Percentiles rank a stretch among this genome's conserved stretches.
phyloP scores from a whole-genome alignment of 2,797 vertebrate species.

The Acrossocheilus wenchowensis region DNA sequence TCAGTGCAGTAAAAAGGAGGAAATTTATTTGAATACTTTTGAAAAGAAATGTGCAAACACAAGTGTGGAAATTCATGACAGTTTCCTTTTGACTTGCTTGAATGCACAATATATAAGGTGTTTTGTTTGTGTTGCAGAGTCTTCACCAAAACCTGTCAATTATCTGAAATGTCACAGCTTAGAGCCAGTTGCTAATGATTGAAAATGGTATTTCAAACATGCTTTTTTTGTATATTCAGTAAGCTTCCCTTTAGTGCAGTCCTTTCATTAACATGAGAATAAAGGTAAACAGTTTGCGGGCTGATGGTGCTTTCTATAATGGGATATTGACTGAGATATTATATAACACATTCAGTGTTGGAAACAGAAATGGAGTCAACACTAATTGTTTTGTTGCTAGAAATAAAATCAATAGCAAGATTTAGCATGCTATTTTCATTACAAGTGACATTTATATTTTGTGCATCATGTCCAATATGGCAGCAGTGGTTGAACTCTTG shows the following conservation, averaged over 20 bases:
- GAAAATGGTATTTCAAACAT: conserved; percentile 18
- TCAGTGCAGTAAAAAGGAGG: neutral
- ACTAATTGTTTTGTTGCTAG: conserved; percentile 7
- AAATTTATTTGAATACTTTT: neutral
- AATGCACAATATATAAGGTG: conserved; percentile 3
- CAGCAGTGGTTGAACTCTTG: neutral
- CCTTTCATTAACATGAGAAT: conserved; percentile 5
- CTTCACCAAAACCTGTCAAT: conserved; percentile 27
- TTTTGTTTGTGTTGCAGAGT: conserved; percentile 7
- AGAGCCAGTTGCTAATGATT: neutral
- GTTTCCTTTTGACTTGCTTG: neutral
- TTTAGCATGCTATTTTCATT: conserved; percentile 2
- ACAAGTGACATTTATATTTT: conserved; percentile 8
- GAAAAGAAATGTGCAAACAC: neutral
- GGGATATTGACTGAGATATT: conserved; percentile 15
- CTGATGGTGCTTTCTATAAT: neutral
- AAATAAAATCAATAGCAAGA: conserved; percentile 29
- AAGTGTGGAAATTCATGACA: neutral
- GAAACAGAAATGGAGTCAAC: neutral
- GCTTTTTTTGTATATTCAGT: neutral
- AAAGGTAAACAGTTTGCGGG: conserved; percentile 11
- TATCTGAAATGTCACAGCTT: conserved; percentile 23
- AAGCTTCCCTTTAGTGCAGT: neutral
- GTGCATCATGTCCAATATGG: too few relatives aligned
- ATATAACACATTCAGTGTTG: neutral